Conservation (phyloP, 2,888 invertebrate species). For the Oscheius sp. region DNA sequence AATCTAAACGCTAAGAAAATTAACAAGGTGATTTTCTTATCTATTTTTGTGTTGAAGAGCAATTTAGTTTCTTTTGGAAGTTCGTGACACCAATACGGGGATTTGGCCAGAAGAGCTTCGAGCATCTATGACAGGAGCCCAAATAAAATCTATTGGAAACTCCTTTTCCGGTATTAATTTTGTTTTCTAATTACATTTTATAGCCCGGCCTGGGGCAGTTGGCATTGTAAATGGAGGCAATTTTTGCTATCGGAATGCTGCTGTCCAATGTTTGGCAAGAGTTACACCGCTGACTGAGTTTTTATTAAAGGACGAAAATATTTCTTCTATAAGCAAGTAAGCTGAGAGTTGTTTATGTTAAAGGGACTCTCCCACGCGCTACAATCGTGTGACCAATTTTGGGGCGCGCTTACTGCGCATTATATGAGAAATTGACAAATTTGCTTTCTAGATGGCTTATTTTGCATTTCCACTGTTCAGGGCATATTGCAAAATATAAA, state of each 20-base stretch:
- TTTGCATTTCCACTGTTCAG: no score
- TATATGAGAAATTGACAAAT: no score
- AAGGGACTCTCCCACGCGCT: no score
- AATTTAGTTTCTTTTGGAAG: conserved; percentile 65
- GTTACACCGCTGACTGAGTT: conserved; percentile 56
- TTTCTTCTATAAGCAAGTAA: conserved; percentile 25
- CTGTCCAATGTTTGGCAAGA: conserved; percentile 81
- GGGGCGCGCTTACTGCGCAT: no score
- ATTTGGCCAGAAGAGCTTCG: conserved; percentile 92
- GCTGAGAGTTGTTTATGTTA: neutral
- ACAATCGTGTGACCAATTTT: no score
- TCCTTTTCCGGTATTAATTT: conserved; percentile 3
- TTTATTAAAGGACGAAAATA: conserved; percentile 48
- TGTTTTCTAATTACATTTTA: neutral
- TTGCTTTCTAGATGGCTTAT: no score
- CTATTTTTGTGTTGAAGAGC: no score
- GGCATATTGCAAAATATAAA: no score
- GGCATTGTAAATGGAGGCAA: conserved; percentile 92
- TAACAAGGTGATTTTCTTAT: conserved; percentile 41
- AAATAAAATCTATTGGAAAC: conserved; percentile 46
- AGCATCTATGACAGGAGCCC: conserved; percentile 51
- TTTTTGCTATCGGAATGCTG: conserved; percentile 95
- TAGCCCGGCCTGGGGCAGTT: conserved; percentile 78
- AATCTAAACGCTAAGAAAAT: conserved; percentile 40
- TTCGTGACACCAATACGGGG: conserved; percentile 84